A percentile compares a stretch with the other conserved stretches of the same genome.
Conservation (phyloP, 2,888 invertebrate species). For the Camponotus fellah region DNA sequence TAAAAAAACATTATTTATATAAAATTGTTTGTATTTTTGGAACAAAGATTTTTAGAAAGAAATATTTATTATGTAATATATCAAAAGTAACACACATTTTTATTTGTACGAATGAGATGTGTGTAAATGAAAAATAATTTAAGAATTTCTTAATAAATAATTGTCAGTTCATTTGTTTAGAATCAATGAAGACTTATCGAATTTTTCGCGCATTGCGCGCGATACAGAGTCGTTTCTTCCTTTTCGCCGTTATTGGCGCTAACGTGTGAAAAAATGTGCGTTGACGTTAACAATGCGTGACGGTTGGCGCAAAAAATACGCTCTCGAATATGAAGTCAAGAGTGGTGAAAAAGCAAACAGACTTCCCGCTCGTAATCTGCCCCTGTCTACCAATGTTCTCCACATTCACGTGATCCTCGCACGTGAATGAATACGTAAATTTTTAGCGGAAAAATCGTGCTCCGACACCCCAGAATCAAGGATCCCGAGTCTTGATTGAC, state of each 20-base stretch:
- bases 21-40: background rate
- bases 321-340: slow-evolving; percentile 79
- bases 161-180: background rate
- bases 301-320: slow-evolving; percentile 78
- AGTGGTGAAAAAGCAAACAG: slow-evolving; percentile 81
- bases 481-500: slow-evolving; percentile 78
- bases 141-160: background rate
- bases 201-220: background rate
- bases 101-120: background rate
- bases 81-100: background rate
- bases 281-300: slow-evolving; percentile 81
- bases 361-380: slow-evolving; percentile 64
- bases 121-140: slow-evolving; percentile 7
- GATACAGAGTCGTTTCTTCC: slow-evolving; percentile 43
- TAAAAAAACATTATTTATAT: background rate
- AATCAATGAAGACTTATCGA: background rate
- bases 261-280: slow-evolving; percentile 57
- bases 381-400: slow-evolving; percentile 42
- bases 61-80: background rate
- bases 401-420: slow-evolving; percentile 59
- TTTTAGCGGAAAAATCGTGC: slow-evolving; percentile 72
- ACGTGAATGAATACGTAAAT: slow-evolving; percentile 76
- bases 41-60: background rate
- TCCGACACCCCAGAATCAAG: slow-evolving; percentile 68
- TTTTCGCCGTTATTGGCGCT: slow-evolving; percentile 56